phyloP scores from a whole-genome alignment of 2,113 vertebrate genomes.

The Corvus hawaiiensis region DNA sequence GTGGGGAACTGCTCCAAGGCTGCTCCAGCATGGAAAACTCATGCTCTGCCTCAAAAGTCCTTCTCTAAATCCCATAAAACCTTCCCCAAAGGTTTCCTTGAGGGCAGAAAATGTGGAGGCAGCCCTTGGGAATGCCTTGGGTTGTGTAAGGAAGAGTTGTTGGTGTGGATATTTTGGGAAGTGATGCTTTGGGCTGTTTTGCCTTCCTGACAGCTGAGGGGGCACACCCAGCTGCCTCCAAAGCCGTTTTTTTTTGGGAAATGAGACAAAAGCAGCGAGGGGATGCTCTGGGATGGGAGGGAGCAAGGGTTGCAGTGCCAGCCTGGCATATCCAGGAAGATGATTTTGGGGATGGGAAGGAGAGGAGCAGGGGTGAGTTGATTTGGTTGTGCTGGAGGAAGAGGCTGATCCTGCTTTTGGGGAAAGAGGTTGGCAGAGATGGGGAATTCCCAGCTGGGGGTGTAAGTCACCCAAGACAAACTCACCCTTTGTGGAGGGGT shows the following conservation, averaged over 20 bases:
- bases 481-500: background rate
- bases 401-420: background rate
- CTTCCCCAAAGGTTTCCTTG: background rate
- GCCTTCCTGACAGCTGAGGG: background rate
- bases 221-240: background rate
- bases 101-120: background rate
- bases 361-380: background rate
- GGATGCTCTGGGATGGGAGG: background rate
- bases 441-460: background rate
- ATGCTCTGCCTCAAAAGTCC: background rate
- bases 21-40: background rate
- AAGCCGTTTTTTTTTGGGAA: rapidly evolving
- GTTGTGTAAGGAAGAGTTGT: background rate
- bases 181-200: background rate
- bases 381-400: background rate
- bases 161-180: background rate
- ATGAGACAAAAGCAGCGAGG: rapidly evolving
- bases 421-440: background rate
- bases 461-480: background rate
- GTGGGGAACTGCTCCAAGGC: background rate
- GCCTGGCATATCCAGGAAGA: rapidly evolving
- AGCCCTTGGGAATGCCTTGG: background rate
- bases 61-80: background rate
- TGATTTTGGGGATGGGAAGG: background rate
- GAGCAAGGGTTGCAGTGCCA: background rate